Evolutionary conservation across 2,888 invertebrate genomes (phyloP).

Genomic region (Globia sparganii): DNA sequence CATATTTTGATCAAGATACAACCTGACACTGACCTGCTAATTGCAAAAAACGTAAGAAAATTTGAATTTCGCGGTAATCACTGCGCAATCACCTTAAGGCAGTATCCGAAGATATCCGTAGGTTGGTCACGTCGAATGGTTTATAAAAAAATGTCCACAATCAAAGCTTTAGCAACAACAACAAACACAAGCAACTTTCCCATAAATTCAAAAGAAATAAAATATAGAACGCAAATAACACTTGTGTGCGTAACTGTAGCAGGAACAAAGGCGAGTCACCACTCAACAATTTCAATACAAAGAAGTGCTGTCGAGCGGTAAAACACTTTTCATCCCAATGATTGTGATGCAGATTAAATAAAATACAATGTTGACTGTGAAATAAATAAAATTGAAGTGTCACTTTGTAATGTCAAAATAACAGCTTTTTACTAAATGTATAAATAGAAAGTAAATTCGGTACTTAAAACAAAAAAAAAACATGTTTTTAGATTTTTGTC

Average conservation of each 20-base stretch:
- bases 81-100: no score
- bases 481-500: no score
- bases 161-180: background rate
- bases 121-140: background rate
- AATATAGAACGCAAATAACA: conserved; percentile 34
- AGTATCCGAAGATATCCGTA: background rate
- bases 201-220: conserved; percentile 11
- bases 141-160: background rate
- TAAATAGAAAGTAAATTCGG: no score
- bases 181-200: background rate
- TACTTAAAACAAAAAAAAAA: no score
- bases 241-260: conserved; percentile 38
- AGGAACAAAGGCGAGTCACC: conserved; percentile 40
- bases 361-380: conserved; percentile 9
- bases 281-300: conserved; percentile 46
- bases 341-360: conserved; percentile 17
- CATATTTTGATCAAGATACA: no score
- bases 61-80: no score
- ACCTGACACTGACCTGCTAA: no score
- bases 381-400: no score
- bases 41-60: no score
- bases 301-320: conserved; percentile 37
- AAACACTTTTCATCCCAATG: conserved; percentile 48
- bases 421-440: no score
- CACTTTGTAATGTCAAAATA: background rate